Percentiles rank a stretch among this genome's conserved stretches.
Conservation (phyloP, 1,140 invertebrate genomes). For the Hermatobates lingyangjiaoensis region DNA sequence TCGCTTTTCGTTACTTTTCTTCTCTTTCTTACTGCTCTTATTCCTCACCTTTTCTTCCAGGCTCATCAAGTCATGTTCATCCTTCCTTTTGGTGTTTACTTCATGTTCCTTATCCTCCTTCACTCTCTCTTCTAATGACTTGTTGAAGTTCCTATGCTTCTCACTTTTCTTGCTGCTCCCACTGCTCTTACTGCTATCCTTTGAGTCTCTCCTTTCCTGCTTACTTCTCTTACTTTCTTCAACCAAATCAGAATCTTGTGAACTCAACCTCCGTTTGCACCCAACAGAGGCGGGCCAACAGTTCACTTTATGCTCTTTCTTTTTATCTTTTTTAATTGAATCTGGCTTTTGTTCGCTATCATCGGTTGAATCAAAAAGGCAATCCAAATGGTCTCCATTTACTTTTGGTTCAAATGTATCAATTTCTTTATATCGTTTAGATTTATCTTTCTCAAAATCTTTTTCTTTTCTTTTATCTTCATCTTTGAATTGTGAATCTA, state of each 20-base stretch:
- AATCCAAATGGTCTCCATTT: slow-evolving; percentile 13
- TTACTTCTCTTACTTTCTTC: slow-evolving; percentile 54
- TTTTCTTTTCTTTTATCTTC: slow-evolving; percentile 22
- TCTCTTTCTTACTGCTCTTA: slow-evolving; percentile 12
- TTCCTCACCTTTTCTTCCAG: slow-evolving; percentile 11
- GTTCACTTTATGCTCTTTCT: slow-evolving; percentile 16
- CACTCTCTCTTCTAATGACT: slow-evolving; percentile 32
- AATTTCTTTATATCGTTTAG: slow-evolving; percentile 9
- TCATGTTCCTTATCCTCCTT: slow-evolving; percentile 30
- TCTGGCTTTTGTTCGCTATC: slow-evolving; percentile 19
- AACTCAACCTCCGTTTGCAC: slow-evolving; percentile 52
- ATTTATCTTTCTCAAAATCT: slow-evolving; percentile 11
- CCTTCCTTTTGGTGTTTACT: slow-evolving; percentile 13
- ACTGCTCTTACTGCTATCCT: slow-evolving; percentile 31
- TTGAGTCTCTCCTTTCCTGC: slow-evolving; percentile 45
- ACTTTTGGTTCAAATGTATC: slow-evolving; percentile 10
- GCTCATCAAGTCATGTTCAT: slow-evolving; percentile 5
- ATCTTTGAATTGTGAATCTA: slow-evolving; percentile 23
- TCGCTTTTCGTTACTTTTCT: slow-evolving; percentile 15
- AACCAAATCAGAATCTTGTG: slow-evolving; percentile 46
- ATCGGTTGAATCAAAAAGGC: slow-evolving; percentile 9
- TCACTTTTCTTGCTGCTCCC: slow-evolving; percentile 18
- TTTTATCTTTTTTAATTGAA: slow-evolving; percentile 24
- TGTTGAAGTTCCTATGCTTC: slow-evolving; percentile 28
- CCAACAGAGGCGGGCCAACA: slow-evolving; percentile 36